Evolutionary conservation across 2,888 invertebrate genomes (phyloP), one percentile per base, ranked within the genome.

Genomic region (Psococerastis gibbosa): DNA sequence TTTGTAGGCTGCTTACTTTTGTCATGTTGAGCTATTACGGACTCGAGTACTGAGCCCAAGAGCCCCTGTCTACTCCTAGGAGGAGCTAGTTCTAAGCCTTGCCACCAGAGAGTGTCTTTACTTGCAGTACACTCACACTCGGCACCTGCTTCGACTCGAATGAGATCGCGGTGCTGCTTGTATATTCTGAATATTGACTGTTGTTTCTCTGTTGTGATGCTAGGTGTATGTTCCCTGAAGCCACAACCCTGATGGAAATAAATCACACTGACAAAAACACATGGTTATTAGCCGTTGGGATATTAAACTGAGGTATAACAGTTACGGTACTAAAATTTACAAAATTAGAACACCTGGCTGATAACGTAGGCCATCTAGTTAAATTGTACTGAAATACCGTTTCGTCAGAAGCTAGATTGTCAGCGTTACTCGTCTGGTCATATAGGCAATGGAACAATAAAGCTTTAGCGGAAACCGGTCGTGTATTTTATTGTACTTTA

Each of bases 91-190:
- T 72, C 70, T 43, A 78, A 65, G 16, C 78, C 78, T 46, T 74
- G 72, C 78, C 78, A 78, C 77, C 78, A 78, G 62, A 75, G 75
- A 46, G 68, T 64, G 56, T 78, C 76, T 57, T 71, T 73, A 27
- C 27, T 27, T 55, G 27, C 31, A 16, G 20, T 22, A 11, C 22
- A 35, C 13, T 15, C 11, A 2, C 9, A n/a, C 31, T 42, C 45
- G 31, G 17, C 35, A 0, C 77, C 76, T 1, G 78, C 73, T 20
- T 73, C 68, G 58, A 73, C 67, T 42, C 70, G 67, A 52, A 78
- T 72, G 44, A 72, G 58, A 50, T 71, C 69, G 3, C 71, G 64
- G 55, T 71, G 71, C 48, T 61, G 60, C 46, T 63, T 63, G 58
- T 74, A 68, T 46, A 77, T 63, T 46, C 69, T 67, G 53, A 77